These are phyloP conservation scores for Corydoras sp. DNA, from an alignment of 2,113 vertebrate species.

Conservation along the genomic window DNA sequence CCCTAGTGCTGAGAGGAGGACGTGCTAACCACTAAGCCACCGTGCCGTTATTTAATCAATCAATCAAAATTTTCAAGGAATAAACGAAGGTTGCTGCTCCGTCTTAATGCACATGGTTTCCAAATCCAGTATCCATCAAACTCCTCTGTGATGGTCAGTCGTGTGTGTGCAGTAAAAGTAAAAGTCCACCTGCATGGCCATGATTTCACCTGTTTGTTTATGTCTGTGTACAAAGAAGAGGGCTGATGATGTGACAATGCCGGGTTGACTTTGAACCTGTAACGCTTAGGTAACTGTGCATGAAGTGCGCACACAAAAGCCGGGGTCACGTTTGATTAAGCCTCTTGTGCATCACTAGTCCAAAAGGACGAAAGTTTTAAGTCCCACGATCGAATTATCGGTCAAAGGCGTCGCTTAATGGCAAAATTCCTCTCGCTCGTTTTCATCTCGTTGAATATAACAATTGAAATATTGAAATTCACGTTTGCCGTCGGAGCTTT, in stretches of 20 bases:
- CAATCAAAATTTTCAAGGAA: too few relatives aligned
- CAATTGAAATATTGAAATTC: constrained; percentile 3
- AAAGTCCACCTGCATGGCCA: background rate
- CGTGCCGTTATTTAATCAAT: too few relatives aligned
- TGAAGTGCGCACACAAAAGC: constrained; percentile 59
- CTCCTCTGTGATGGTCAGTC: too few relatives aligned
- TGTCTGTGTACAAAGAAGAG: constrained; percentile 4
- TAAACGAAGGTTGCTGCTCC: too few relatives aligned
- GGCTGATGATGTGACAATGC: constrained; percentile 1
- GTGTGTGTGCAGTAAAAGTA: too few relatives aligned
- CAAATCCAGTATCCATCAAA: too few relatives aligned
- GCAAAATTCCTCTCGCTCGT: too few relatives aligned
- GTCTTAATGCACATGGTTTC: too few relatives aligned
- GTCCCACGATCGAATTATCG: constrained; percentile 28
- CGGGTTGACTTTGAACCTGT: constrained; percentile 49
- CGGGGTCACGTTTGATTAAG: constrained; percentile 53
- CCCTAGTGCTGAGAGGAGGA: too few relatives aligned
- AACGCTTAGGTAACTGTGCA: constrained; percentile 60
- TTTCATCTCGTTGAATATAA: background rate
- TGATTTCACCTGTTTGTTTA: constrained; percentile 2
- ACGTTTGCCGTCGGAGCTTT: background rate
- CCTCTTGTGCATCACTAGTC: constrained; percentile 57
- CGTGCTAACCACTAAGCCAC: too few relatives aligned
- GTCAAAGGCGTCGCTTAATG: constrained; percentile 12
- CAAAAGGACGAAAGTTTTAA: constrained; percentile 58